Percentiles rank a stretch among this genome's conserved stretches.
These are phyloP conservation scores for Palythoa grandis DNA, from an alignment of 92 coral and sea anemone genomes.

Conservation along the genomic window DNA sequence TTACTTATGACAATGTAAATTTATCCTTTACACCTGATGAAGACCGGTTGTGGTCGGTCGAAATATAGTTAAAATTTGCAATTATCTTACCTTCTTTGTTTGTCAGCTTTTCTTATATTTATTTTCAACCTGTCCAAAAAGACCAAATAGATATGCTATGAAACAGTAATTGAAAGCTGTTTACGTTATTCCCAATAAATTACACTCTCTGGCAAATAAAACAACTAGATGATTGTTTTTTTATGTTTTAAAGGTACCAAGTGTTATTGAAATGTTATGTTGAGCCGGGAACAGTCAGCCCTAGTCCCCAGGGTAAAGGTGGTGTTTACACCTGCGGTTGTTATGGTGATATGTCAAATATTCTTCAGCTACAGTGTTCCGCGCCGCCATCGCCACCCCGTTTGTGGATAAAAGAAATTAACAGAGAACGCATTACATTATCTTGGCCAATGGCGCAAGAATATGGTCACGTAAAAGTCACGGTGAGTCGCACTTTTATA, in stretches of 20 bases:
- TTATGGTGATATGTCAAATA: slow-evolving; percentile 72
- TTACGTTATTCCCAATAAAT: too few relatives aligned
- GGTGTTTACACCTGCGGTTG: slow-evolving; percentile 72
- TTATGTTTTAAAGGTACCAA: slow-evolving; percentile 44
- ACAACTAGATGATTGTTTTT: neutral
- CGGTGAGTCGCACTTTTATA: slow-evolving; percentile 48
- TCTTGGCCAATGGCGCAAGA: slow-evolving; percentile 73
- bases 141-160: too few relatives aligned
- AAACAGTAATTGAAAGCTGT: too few relatives aligned
- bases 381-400: slow-evolving; percentile 62
- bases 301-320: slow-evolving; percentile 13
- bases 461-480: slow-evolving; percentile 52
- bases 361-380: slow-evolving; percentile 59
- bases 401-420: slow-evolving; percentile 60
- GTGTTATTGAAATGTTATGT: slow-evolving; percentile 64
- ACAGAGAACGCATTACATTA: slow-evolving; percentile 59
- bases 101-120: too few relatives aligned
- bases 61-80: too few relatives aligned
- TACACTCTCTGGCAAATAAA: too few relatives aligned
- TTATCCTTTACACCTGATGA: too few relatives aligned
- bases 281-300: slow-evolving; percentile 61
- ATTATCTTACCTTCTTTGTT: too few relatives aligned
- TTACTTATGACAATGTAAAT: too few relatives aligned
- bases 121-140: too few relatives aligned
- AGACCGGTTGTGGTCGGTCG: too few relatives aligned